A percentile compares a stretch with the other conserved stretches of the same genome.
phyloP scores from a whole-genome alignment of 1,140 invertebrate species.

The Chironomus striatipennis region DNA sequence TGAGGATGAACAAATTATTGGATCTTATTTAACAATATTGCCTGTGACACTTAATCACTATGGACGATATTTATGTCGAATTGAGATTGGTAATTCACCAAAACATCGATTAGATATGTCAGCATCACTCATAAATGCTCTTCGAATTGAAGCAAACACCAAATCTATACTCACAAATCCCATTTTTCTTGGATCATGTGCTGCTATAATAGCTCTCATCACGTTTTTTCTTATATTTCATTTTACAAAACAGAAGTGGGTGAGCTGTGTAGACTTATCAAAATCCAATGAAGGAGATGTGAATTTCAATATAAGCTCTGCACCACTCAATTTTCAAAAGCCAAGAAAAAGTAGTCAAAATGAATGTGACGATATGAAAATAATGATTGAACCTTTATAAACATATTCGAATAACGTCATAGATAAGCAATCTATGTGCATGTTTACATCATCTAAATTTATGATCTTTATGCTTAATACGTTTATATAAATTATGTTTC shows the following conservation, averaged over 20 bases:
- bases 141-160: neutral
- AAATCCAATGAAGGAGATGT: neutral
- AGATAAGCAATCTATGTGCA: no score
- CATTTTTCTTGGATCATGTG: neutral
- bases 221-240: constrained; percentile 10
- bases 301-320: neutral
- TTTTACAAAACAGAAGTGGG: neutral
- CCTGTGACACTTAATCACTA: constrained; percentile 52
- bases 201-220: neutral
- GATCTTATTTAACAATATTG: constrained; percentile 55
- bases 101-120: constrained; percentile 26
- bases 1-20: constrained; percentile 58
- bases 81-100: constrained; percentile 27
- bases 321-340: neutral
- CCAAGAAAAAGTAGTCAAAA: neutral
- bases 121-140: constrained; percentile 15
- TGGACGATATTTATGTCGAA: constrained; percentile 54
- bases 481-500: no score
- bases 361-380: neutral
- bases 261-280: neutral
- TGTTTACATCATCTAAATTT: no score
- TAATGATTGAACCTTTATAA: neutral
- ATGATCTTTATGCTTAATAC: no score
- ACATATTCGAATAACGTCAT: no score
- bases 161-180: neutral